These are phyloP conservation scores for Brachyptera risi DNA, from an alignment of 2,888 invertebrate genomes.

Conservation along the genomic window DNA sequence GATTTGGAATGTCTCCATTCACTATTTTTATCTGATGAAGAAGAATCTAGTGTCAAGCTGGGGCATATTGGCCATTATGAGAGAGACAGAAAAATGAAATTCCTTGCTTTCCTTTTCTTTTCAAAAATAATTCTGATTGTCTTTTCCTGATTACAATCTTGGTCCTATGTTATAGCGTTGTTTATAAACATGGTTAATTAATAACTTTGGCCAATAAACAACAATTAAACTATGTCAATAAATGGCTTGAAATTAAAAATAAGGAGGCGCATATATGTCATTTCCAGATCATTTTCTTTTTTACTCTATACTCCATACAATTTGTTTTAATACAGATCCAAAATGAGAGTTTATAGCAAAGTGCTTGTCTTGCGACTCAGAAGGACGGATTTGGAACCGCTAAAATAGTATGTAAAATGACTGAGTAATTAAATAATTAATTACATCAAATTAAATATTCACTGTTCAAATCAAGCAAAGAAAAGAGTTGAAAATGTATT, in stretches of 20 bases:
- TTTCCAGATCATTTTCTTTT: background rate
- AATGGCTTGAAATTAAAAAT: background rate
- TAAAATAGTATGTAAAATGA: too few relatives aligned
- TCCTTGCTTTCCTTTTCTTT: background rate
- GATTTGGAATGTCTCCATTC: too few relatives aligned
- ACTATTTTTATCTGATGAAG: too few relatives aligned
- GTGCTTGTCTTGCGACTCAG: too few relatives aligned
- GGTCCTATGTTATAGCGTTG: conserved; percentile 24
- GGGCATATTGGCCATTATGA: too few relatives aligned
- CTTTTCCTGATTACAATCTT: conserved; percentile 28
- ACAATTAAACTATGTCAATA: background rate
- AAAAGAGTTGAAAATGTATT: too few relatives aligned
- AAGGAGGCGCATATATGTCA: background rate
- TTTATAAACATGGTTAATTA: conserved; percentile 3
- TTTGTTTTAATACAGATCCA: background rate
- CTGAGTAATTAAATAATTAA: too few relatives aligned
- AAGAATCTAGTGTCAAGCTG: too few relatives aligned
- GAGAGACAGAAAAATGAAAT: too few relatives aligned
- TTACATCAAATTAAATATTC: too few relatives aligned
- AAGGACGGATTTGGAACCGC: conserved; percentile 15
- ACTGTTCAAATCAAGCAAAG: too few relatives aligned
- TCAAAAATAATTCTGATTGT: conserved; percentile 28
- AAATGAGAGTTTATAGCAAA: too few relatives aligned
- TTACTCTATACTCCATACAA: background rate
- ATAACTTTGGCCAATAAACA: conserved; percentile 3